Evolutionary conservation across 2,888 invertebrate genomes (phyloP), one percentile per base, ranked within the genome.

Genomic region (Rhagonycha lutea): DNA sequence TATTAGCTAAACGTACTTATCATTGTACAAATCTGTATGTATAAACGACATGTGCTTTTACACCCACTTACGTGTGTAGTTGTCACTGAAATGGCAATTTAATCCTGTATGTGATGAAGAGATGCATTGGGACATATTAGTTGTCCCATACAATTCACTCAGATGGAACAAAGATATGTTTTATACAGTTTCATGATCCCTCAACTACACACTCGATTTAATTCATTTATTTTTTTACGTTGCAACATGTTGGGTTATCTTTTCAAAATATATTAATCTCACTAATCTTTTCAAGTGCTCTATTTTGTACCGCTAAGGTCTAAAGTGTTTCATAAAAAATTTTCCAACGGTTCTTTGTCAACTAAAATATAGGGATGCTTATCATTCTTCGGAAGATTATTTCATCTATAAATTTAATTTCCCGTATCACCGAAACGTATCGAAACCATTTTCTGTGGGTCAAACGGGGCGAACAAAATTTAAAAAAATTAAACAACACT

Each of bases 91-190:
- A 24, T 68, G 28, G 70, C 74, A 70, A 70, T 70, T 74, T 74
- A 71, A 74, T 74, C 74, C 74, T 32, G 28, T 28, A 26, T 18
- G 61, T 61, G 76, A 78, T 76, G 69, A 75, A 78, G 71, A 69
- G 68, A 72, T 72, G 68, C 74, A 73, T 77, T 79, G 76, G 77
- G 79, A 79, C 70, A 73, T 79, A 74, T 79, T 75, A 75, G 73
- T 77, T 79, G 77, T 77, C 73, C 72, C 75, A 72, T 72, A 75
- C 71, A 68, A 75, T 32, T 68, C 73, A 75, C 71, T 77, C 69
- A 73, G 73, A 77, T 77, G 75, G 71, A 77, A 79, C 74, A 72
- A 75, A 77, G 76, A 76, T 69, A 69, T 76, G 75, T 78, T 78
- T 78, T 75, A 77, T 77, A 77, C 69, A 72, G 72, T 69, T 61